These are phyloP conservation scores for Telenomus remus DNA, from an alignment of 1,140 invertebrate species.

Conservation along the genomic window DNA sequence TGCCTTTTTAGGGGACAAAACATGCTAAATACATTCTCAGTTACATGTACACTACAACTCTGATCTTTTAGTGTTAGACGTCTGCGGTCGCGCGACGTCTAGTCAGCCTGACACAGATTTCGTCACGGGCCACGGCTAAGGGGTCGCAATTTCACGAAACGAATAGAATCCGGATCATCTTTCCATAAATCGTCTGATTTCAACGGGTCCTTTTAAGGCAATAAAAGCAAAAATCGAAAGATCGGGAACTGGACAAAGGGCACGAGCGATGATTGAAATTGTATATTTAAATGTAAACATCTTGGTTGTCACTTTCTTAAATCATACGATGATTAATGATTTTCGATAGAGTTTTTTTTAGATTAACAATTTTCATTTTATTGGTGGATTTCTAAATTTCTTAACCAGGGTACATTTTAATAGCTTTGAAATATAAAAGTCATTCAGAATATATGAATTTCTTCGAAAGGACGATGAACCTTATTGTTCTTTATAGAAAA, in stretches of 20 bases:
- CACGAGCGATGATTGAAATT: constrained; percentile 38
- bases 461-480: constrained; percentile 39
- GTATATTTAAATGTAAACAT: constrained; percentile 42
- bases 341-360: no score
- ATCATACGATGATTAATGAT: no score
- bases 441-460: constrained; percentile 48
- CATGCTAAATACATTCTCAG: constrained; percentile 72
- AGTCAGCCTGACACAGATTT: constrained; percentile 45
- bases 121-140: constrained; percentile 41
- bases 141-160: constrained; percentile 55
- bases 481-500: constrained; percentile 42
- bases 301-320: neutral
- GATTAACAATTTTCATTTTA: neutral
- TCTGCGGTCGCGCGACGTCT: constrained; percentile 66
- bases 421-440: constrained; percentile 32
- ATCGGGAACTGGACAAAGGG: constrained; percentile 27
- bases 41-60: constrained; percentile 46
- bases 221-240: constrained; percentile 37
- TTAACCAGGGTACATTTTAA: constrained; percentile 35
- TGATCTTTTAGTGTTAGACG: constrained; percentile 33
- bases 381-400: no score
- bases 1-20: constrained; percentile 58
- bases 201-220: constrained; percentile 23
- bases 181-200: constrained; percentile 48
- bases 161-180: constrained; percentile 54